Conservation (phyloP, 2,888 invertebrate species). For the Parelbella ahira region DNA sequence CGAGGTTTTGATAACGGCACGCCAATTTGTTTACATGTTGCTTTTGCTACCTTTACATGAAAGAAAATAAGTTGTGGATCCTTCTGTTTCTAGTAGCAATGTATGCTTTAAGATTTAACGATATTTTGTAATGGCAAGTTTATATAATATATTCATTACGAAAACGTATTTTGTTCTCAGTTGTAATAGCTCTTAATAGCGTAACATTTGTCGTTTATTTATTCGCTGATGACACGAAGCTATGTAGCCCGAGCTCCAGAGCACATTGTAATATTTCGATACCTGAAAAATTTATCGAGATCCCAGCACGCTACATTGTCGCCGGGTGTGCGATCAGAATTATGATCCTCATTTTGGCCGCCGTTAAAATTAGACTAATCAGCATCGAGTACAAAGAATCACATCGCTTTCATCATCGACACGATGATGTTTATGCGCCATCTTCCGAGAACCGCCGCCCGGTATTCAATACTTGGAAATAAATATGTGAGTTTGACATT, state of each 20-base stretch:
- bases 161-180: not conserved
- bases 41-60: conserved; percentile 2
- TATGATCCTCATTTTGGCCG: conserved; percentile 52
- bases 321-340: conserved; percentile 55
- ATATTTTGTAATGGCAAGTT: too few species aligned
- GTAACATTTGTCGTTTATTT: not conserved
- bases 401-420: conserved; percentile 81
- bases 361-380: conserved; percentile 75
- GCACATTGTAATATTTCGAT: not conserved
- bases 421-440: conserved; percentile 74
- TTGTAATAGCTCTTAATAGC: not conserved
- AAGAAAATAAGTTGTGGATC: not conserved
- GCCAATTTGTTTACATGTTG: conserved; percentile 14
- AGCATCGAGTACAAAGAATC: conserved; percentile 75
- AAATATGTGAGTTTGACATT: conserved; percentile 81
- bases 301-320: conserved; percentile 48
- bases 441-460: conserved; percentile 72
- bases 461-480: conserved; percentile 80
- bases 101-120: too few species aligned
- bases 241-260: not conserved
- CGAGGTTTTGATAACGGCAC: conserved; percentile 18
- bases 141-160: not conserved
- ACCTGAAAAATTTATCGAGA: conserved; percentile 11
- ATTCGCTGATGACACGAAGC: conserved; percentile 27
- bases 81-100: too few species aligned